Evolutionary conservation across 2,797 vertebrate species (phyloP).

Genomic region (Esox masquinongy): DNA sequence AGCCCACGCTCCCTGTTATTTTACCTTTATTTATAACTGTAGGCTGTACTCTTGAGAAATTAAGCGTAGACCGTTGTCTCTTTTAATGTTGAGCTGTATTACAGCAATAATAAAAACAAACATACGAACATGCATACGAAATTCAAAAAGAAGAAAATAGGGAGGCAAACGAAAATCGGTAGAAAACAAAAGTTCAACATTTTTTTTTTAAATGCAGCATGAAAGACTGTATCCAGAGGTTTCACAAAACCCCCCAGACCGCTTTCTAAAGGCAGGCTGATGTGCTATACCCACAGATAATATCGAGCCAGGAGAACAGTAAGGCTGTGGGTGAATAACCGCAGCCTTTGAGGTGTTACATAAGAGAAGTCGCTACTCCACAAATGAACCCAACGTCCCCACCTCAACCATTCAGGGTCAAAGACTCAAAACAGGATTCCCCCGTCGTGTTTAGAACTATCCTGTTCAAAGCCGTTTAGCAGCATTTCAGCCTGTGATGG

Average conservation of each 20-base stretch:
- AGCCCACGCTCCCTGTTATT: neutral
- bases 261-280: neutral
- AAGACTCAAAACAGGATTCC: neutral
- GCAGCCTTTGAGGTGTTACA: neutral
- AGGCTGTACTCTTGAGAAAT: too few species aligned
- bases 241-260: neutral
- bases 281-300: too few species aligned
- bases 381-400: neutral
- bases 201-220: too few species aligned
- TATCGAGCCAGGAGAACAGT: neutral
- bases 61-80: too few species aligned
- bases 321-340: neutral
- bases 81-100: too few species aligned
- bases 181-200: too few species aligned
- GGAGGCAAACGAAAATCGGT: too few species aligned
- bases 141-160: too few species aligned
- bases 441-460: slow-evolving; percentile 1
- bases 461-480: neutral
- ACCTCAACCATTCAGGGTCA: neutral
- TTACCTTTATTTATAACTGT: too few species aligned
- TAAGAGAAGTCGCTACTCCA: neutral
- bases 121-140: too few species aligned
- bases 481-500: slow-evolving; percentile 12
- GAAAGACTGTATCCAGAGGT: too few species aligned
- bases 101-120: too few species aligned